Base-by-base conservation (phyloP, 2,113 vertebrate genomes). In the Cyprinus carpio region DNA sequence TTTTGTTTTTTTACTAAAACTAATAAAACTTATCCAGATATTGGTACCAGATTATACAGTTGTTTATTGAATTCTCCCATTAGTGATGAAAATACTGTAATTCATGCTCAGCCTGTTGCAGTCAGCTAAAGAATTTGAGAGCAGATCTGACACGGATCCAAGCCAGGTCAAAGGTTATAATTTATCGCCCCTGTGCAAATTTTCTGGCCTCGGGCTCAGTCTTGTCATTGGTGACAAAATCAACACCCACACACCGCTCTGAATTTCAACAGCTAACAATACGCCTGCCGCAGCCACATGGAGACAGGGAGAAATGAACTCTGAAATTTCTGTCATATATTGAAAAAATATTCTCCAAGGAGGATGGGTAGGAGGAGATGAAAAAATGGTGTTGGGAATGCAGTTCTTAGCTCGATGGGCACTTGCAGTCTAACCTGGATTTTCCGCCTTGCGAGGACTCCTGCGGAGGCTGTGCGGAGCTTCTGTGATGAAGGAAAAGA, bases 111-210 rank as follows among this genome's bases (percentile, higher is more conserved):
- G 69, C 10, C 13, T 23, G 18, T 60, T 64, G 43, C 54, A 10
- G 75, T 27, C 51, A 74, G 3, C 29, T 62, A 58, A 15, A 62
- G 58, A 60, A 62, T 34, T 15, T 58, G 34, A 40, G 37, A 25
- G n/a, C 34, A 62, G 7, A 79, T 43, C 12, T 12, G 86, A 85
- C 88, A 87, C 62, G 65, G 58, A 89, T 83, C 87, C 23, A 2
- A 46, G 74, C 1, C 46, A 72, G 91, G 92, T 92, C 88, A 88
- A 86, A 92, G 90, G 90, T 92, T 88, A 86, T 88, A 90, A 90
- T 92, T 91, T 91, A 93, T 90, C 85, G 85, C 84, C 87, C 90
- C 81, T 88, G 84, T 85, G 74, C 90, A 93, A 91, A 91, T 93
- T 89, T 92, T 88, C 83, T 86, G 65, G 84, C 88, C 89, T 15